phyloP scores from a whole-genome alignment of 2,113 vertebrate genomes.

The Phoxinus phoxinus region DNA sequence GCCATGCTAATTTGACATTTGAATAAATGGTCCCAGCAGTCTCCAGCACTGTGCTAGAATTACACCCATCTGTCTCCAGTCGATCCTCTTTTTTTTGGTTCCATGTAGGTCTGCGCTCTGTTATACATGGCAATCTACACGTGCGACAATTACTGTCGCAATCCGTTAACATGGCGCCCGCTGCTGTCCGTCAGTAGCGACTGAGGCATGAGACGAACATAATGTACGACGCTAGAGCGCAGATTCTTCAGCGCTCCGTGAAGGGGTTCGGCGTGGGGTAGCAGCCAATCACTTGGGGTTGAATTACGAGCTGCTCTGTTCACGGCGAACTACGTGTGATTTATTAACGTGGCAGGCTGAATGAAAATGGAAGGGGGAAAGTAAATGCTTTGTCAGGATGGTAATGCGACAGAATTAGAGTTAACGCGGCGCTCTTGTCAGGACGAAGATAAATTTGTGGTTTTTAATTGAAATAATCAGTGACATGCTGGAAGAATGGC shows the following conservation, averaged over 20 bases:
- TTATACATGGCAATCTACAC: slow-evolving; percentile 77
- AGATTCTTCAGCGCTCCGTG: not conserved
- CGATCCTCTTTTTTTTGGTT: slow-evolving; percentile 69
- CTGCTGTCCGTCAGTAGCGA: slow-evolving; percentile 4
- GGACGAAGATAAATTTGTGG: slow-evolving; percentile 24
- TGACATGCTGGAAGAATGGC: slow-evolving; percentile 1
- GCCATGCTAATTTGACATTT: slow-evolving; percentile 81
- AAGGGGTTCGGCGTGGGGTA: not conserved
- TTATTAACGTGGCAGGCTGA: slow-evolving; percentile 16
- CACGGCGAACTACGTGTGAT: slow-evolving; percentile 1
- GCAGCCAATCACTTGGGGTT: slow-evolving; percentile 4
- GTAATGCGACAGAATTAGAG: slow-evolving; percentile 44
- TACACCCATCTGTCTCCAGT: slow-evolving; percentile 79
- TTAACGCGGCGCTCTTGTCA: slow-evolving; percentile 15
- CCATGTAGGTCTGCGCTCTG: slow-evolving; percentile 65
- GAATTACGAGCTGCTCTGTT: slow-evolving; percentile 41
- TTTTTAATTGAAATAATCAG: slow-evolving; percentile 47
- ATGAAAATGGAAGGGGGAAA: slow-evolving; percentile 33
- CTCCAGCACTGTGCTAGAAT: slow-evolving; percentile 68
- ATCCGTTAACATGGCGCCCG: slow-evolving; percentile 45
- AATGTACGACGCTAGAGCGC: slow-evolving; percentile 2
- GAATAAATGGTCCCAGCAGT: slow-evolving; percentile 77
- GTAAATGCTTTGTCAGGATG: slow-evolving; percentile 36
- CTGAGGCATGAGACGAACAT: slow-evolving; percentile 17
- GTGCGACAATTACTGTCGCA: slow-evolving; percentile 75